Evolutionary conservation across 2,888 invertebrate species (phyloP).

Genomic region (Hirtodrosophila cameraria): DNA sequence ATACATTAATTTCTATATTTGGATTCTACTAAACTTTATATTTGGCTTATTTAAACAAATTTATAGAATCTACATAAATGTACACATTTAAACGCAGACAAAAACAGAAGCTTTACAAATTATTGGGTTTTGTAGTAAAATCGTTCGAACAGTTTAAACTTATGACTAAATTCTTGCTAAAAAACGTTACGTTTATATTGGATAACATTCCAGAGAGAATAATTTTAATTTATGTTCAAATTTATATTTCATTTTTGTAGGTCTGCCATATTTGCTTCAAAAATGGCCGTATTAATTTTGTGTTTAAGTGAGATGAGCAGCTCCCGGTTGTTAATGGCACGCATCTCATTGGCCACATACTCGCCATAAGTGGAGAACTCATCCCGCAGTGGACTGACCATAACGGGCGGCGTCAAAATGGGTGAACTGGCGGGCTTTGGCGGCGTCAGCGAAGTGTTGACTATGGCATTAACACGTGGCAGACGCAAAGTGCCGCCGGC

Average conservation of each 20-base stretch:
- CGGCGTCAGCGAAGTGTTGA: constrained; percentile 44
- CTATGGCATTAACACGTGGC: constrained; percentile 58
- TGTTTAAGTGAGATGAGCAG: constrained; percentile 86
- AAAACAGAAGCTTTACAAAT: constrained; percentile 40
- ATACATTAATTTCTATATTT: constrained; percentile 22
- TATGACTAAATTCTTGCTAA: constrained; percentile 64
- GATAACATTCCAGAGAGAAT: constrained; percentile 20
- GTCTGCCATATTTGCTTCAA: constrained; percentile 87
- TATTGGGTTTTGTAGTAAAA: constrained; percentile 24
- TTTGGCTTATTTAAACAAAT: constrained; percentile 72
- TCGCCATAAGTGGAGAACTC: constrained; percentile 87
- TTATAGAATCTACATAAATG: constrained; percentile 39
- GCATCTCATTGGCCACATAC: constrained; percentile 86
- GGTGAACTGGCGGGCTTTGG: constrained; percentile 45
- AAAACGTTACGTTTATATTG: constrained; percentile 30
- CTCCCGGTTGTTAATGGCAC: constrained; percentile 86
- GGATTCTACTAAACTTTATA: constrained; percentile 60
- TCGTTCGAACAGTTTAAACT: constrained; percentile 25
- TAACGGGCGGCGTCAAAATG: constrained; percentile 38
- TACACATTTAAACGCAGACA: constrained; percentile 48
- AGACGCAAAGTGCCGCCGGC: constrained; percentile 55
- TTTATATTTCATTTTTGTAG: constrained; percentile 80
- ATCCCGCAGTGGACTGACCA: constrained; percentile 81
- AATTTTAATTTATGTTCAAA: constrained; percentile 5
- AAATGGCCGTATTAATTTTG: constrained; percentile 87